These are phyloP conservation scores for Ranitomeya imitator DNA, from an alignment of 2,113 vertebrate genomes.

Conservation along the genomic window DNA sequence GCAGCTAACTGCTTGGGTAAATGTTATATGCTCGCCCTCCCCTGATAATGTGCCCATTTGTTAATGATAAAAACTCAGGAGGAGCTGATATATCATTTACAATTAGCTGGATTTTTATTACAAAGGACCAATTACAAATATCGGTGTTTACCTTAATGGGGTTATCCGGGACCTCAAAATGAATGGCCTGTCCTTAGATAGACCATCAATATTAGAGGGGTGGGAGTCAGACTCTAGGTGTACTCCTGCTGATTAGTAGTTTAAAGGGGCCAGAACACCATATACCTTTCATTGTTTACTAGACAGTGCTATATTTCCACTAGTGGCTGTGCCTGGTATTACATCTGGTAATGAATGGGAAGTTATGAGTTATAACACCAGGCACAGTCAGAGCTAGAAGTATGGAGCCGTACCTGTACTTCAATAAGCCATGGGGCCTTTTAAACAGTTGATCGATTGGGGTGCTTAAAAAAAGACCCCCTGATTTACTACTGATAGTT, in stretches of 20 bases:
- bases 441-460: not conserved
- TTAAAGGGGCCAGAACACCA: not conserved
- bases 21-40: slow-evolving; percentile 8
- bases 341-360: not conserved
- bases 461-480: not conserved
- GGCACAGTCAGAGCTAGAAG: not conserved
- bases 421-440: not conserved
- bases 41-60: slow-evolving; percentile 22
- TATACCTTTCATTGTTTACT: not conserved
- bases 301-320: too few relatives aligned
- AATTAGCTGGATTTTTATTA: not conserved
- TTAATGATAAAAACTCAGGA: not conserved
- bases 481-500: not conserved
- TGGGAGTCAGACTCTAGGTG: not conserved
- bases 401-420: not conserved
- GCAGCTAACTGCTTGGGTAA: slow-evolving; percentile 15
- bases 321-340: not conserved
- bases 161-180: not conserved
- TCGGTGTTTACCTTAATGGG: not conserved
- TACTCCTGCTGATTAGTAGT: not conserved
- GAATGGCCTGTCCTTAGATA: not conserved
- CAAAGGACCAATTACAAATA: not conserved
- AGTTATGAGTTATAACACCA: not conserved
- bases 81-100: not conserved
- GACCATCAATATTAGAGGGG: too few relatives aligned